Conservation (phyloP, 2,888 invertebrate species). For the Melanophora roralis region DNA sequence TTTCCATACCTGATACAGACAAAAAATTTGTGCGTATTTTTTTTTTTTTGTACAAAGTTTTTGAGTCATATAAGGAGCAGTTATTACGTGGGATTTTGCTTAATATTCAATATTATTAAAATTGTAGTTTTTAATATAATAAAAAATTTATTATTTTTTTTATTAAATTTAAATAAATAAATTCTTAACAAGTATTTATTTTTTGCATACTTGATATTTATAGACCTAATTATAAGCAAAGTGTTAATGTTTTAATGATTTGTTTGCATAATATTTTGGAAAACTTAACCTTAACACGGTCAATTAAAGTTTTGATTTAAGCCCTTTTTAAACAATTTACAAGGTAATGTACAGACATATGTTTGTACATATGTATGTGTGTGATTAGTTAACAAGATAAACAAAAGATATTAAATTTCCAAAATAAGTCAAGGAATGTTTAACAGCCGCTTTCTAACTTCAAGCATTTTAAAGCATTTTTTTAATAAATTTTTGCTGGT, state of each 20-base stretch:
- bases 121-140: not conserved
- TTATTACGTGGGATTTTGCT: slow-evolving; percentile 2
- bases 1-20: no score
- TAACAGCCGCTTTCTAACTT: no score
- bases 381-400: not conserved
- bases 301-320: not conserved
- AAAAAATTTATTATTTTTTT: not conserved
- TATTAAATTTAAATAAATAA: not conserved
- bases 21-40: no score
- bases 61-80: not conserved
- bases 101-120: not conserved
- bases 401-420: not conserved
- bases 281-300: not conserved
- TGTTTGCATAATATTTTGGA: slow-evolving; percentile 30
- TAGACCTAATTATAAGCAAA: slow-evolving; percentile 14
- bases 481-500: no score
- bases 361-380: no score
- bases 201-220: not conserved
- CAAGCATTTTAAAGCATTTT: no score
- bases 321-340: not conserved
- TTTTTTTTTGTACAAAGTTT: no score
- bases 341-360: not conserved
- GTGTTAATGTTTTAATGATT: not conserved
- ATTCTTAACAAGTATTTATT: not conserved
- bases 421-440: not conserved